Evolutionary conservation across 2,797 vertebrate species (phyloP), one percentile per base, ranked within the genome.

Genomic region (Onychomys leucogaster): DNA sequence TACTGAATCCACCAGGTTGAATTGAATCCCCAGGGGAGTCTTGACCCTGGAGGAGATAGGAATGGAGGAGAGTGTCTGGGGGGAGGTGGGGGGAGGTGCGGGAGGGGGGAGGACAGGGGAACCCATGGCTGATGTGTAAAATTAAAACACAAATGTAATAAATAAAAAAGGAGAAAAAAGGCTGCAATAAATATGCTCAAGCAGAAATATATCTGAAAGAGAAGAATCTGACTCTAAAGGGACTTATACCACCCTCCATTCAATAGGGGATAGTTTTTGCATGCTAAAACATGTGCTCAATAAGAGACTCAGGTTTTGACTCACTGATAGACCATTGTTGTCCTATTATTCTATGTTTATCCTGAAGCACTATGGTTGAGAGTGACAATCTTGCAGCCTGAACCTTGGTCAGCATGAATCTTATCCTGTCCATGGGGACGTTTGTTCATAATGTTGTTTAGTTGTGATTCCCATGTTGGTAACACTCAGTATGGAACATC

Each of bases 211-310:
- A 94, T 97, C 41, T 93, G 6, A 95, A 85, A 76, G 67, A 81
- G 23, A 71, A 94, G 91, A 94, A 61, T 73, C 49, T 76, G 43
- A 46, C 82, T 90, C 90, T 19, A 83, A 96, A 97, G 46, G 95
- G 90, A 49, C 78, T 75, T 97, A 80, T 63, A 75, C 41, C 94
- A 37, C 23, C 89, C 94, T 93, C 81, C 85, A 95, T 89, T 90
- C 80, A 10, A 93, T 89, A 49, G 27, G 0, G 5, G 32, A 43
- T 96, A 80, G 91, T 46, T 67, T 77, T 96, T 97, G 97, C 90
- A 98, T 98, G 96, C 95, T 98, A 98, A 98, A 95, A 91, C 94
- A 49, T 59, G 76, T 63, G 95, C 97, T 98, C 98, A 98, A 95
- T 91, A 90, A 93, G 86, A 92, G 94, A 98, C 95, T 89, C n/a